These are phyloP conservation scores for Microplitis demolitor DNA, from an alignment of 1,140 invertebrate species.

Conservation along the genomic window DNA sequence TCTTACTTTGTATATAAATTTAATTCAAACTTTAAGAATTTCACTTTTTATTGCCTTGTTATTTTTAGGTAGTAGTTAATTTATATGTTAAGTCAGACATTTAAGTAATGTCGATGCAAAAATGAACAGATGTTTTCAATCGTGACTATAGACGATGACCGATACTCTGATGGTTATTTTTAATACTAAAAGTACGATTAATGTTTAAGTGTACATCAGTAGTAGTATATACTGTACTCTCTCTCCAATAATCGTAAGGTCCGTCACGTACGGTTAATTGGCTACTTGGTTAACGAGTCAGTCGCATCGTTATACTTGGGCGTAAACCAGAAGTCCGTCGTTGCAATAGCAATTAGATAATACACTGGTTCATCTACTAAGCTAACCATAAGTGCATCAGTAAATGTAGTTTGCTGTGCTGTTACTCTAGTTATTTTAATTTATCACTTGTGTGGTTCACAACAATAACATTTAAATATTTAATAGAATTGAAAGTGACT, in stretches of 20 bases:
- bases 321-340: constrained; percentile 15
- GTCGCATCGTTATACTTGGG: constrained; percentile 25
- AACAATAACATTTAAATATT: no score
- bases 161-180: not conserved
- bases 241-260: constrained; percentile 26
- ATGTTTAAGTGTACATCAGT: not conserved
- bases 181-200: not conserved
- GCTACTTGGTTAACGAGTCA: constrained; percentile 29
- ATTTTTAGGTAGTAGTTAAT: no score
- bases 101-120: not conserved
- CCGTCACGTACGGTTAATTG: constrained; percentile 31
- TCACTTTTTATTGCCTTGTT: no score
- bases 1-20: no score
- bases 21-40: no score
- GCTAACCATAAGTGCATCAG: not conserved
- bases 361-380: constrained; percentile 19
- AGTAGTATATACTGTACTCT: no score
- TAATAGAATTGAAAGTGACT: no score
- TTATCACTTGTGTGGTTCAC: no score
- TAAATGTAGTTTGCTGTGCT: not conserved
- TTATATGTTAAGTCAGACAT: not conserved
- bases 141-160: not conserved
- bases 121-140: not conserved
- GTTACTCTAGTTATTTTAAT: no score
- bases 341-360: constrained; percentile 33